Evolutionary conservation across 1,140 invertebrate genomes (phyloP).

Genomic region (Plutomurus gul): DNA sequence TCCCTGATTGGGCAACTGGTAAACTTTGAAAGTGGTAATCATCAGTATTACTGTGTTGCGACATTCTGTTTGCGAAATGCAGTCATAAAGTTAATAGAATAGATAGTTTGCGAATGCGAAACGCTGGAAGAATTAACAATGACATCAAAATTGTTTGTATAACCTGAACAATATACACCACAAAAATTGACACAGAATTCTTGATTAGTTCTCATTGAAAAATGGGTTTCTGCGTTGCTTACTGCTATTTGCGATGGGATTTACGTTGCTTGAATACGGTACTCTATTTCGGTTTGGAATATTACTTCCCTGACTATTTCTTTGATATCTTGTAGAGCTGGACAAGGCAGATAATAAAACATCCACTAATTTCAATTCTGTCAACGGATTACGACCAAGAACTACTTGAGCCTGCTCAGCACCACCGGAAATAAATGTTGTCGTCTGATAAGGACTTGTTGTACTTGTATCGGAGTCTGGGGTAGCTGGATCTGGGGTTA

Average conservation of each 20-base stretch:
- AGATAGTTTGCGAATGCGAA: too few species aligned
- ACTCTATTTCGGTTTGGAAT: background rate
- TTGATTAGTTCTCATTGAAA: background rate
- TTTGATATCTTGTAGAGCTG: conserved; percentile 38
- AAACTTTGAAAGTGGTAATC: too few species aligned
- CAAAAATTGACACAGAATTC: background rate
- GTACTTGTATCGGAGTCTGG: background rate
- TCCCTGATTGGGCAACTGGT: too few species aligned
- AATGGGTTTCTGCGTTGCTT: background rate
- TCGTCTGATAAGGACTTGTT: background rate
- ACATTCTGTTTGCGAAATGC: too few species aligned
- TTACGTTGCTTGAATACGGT: background rate
- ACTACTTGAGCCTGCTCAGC: background rate
- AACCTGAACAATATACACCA: too few species aligned
- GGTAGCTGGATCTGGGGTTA: background rate
- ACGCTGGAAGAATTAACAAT: too few species aligned
- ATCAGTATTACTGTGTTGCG: too few species aligned
- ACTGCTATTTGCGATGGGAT: too few species aligned
- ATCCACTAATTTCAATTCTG: conserved; percentile 48
- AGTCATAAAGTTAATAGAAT: too few species aligned
- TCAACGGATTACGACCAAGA: conserved; percentile 23
- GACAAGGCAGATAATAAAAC: conserved; percentile 32
- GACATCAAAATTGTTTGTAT: too few species aligned
- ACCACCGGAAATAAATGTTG: background rate
- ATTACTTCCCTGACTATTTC: background rate